phyloP scores from a whole-genome alignment of 2,888 invertebrate species.

The Sialis fuliginosa region DNA sequence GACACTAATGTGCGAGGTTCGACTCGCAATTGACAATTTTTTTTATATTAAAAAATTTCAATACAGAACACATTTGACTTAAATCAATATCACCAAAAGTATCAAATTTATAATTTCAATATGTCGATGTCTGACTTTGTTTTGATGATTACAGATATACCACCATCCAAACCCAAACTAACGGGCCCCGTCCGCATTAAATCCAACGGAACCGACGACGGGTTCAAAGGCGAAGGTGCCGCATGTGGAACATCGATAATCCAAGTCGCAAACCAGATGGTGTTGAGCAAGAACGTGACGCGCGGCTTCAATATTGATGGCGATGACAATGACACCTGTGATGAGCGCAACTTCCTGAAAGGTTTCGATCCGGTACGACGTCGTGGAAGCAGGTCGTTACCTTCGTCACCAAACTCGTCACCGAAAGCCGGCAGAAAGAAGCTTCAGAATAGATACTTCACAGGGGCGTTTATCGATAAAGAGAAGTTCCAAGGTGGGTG shows the following conservation, averaged over 20 bases:
- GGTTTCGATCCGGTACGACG: slow-evolving; percentile 26
- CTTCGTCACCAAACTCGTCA: slow-evolving; percentile 43
- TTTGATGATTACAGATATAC: slow-evolving; percentile 1
- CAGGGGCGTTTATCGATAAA: slow-evolving; percentile 26
- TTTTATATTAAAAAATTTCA: too few relatives aligned
- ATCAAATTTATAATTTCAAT: too few relatives aligned
- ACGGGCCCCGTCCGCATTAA: slow-evolving; percentile 21
- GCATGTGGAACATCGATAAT: slow-evolving; percentile 48
- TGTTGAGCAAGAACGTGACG: slow-evolving; percentile 25
- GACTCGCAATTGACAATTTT: too few relatives aligned
- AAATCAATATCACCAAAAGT: too few relatives aligned
- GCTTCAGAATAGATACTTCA: slow-evolving; percentile 40
- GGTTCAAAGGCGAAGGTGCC: slow-evolving; percentile 47
- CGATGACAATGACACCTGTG: slow-evolving; percentile 11
- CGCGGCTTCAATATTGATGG: slow-evolving; percentile 21
- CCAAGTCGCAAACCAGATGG: slow-evolving; percentile 39
- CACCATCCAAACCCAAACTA: slow-evolving; percentile 4
- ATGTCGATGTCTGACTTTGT: background rate
- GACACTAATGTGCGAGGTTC: too few relatives aligned
- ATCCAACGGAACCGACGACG: slow-evolving; percentile 51
- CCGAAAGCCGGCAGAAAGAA: slow-evolving; percentile 30
- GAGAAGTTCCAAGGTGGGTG: slow-evolving; percentile 34
- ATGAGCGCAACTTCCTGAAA: slow-evolving; percentile 16
- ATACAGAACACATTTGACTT: too few relatives aligned
- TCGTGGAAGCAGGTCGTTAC: slow-evolving; percentile 53